Evolutionary conservation across 2,888 invertebrate species (phyloP), one percentile per base, ranked within the genome.

Genomic region (Dolichomitus sp.): DNA sequence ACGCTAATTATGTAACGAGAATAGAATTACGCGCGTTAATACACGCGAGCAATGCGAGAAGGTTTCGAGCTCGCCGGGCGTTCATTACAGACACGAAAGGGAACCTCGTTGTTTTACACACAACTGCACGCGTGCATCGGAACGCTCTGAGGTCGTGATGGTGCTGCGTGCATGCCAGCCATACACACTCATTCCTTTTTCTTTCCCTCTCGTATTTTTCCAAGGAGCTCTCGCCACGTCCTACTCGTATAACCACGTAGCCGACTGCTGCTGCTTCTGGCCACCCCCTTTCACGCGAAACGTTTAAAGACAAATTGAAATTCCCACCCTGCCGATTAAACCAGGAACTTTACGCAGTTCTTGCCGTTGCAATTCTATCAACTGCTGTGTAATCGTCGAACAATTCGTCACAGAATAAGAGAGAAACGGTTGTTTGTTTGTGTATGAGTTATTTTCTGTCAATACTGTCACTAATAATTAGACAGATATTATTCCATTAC

Each of bases 1-100:
- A 63, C 74, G 83, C 74, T 84, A 87, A 88, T 87, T 87, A 86
- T 81, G 86, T 80, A 88, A 87, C 86, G 83, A 87, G 86, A 86
- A 81, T 87, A 77, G 84, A 73, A 80, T 87, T 82, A 75, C 76
- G 73, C 75, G 83, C 83, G 79, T 80, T 80, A 80, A 83, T 86
- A 80, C 59, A 76, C 77, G 78, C 82, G 85, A 82, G 82, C 74
- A 75, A 82, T 82, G 75, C 80, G 78, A 84, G 80, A 78, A 81
- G 48, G 73, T 61, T 63, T 12, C 33, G 45, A 75, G 70, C 78
- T 69, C 80, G 65, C 80, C 76, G 70, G 75, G 75, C 80, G 80
- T 85, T 87, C 85, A 86, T 87, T 87, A 84, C 80, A 63, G 81
- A 68, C 85, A 87, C 80, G 84, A 87, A 79, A 82, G 82, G 73